phyloP scores from a whole-genome alignment of 2,888 invertebrate species.

The Eristalis arbustorum region DNA sequence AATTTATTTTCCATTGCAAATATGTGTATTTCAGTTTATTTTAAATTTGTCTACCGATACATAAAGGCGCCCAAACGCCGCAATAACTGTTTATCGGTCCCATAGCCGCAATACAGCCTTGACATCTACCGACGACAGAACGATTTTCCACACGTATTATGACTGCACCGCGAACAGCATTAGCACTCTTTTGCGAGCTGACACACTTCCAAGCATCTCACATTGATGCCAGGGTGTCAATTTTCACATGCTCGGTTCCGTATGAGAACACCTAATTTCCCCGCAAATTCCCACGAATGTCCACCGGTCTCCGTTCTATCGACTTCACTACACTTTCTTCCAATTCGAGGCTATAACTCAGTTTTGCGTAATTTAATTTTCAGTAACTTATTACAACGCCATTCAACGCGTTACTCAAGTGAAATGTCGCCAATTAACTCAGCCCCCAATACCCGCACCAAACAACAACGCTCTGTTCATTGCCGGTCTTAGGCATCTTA shows the following conservation, averaged over 20 bases:
- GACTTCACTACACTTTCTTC: neutral
- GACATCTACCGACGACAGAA: neutral
- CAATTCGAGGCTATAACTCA: neutral
- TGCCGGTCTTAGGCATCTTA: conserved; percentile 22
- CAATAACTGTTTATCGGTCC: too few relatives aligned
- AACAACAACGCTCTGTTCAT: neutral
- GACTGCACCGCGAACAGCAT: neutral
- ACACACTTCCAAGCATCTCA: neutral
- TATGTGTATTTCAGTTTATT: too few relatives aligned
- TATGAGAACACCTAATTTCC: neutral
- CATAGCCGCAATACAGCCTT: neutral
- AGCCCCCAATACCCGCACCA: neutral
- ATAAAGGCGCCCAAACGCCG: too few relatives aligned
- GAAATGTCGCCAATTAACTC: conserved; percentile 29
- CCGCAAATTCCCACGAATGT: neutral
- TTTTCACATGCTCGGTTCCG: neutral
- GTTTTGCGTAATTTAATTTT: neutral
- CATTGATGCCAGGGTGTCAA: neutral
- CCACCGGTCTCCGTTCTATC: neutral
- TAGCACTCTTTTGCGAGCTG: neutral
- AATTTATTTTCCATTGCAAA: neutral
- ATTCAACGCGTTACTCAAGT: neutral
- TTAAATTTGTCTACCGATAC: too few relatives aligned
- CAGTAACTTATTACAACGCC: neutral
- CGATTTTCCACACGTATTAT: neutral